phyloP scores from a whole-genome alignment of 2,113 vertebrate genomes.

The Aegithalos caudatus region DNA sequence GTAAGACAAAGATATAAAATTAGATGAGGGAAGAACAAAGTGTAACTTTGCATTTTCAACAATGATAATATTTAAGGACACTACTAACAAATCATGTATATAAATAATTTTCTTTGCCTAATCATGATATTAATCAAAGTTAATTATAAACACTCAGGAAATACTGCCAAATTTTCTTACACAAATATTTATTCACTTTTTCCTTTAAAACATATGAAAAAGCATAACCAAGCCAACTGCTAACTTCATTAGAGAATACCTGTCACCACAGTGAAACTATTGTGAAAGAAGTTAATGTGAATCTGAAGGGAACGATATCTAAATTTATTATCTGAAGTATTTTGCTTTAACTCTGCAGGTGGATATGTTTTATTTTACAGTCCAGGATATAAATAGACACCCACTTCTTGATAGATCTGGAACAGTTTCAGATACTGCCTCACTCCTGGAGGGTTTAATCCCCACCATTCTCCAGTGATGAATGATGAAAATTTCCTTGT shows the following conservation, averaged over 20 bases:
- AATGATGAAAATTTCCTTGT: background rate
- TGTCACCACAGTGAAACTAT: conserved; percentile 11
- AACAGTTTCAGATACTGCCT: background rate
- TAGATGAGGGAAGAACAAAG: background rate
- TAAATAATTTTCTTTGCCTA: background rate
- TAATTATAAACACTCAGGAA: background rate
- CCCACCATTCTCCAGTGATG: background rate
- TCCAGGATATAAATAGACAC: conserved; percentile 39
- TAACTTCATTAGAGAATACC: conserved; percentile 2
- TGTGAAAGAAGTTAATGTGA: conserved; percentile 13
- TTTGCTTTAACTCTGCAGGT: conserved; percentile 43
- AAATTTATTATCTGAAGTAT: conserved; percentile 22
- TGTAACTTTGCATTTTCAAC: background rate
- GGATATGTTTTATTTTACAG: background rate
- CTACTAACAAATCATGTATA: background rate
- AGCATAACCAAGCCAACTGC: background rate
- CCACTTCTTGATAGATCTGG: conserved; percentile 12
- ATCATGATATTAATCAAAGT: background rate
- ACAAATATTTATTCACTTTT: background rate
- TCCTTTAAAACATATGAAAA: background rate
- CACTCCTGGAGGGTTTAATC: background rate
- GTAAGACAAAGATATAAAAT: background rate
- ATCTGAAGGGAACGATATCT: background rate
- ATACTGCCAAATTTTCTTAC: background rate
- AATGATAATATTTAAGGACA: background rate